These are phyloP conservation scores for Fissipunctia ypsillon DNA, from an alignment of 2,888 invertebrate species.

Conservation along the genomic window DNA sequence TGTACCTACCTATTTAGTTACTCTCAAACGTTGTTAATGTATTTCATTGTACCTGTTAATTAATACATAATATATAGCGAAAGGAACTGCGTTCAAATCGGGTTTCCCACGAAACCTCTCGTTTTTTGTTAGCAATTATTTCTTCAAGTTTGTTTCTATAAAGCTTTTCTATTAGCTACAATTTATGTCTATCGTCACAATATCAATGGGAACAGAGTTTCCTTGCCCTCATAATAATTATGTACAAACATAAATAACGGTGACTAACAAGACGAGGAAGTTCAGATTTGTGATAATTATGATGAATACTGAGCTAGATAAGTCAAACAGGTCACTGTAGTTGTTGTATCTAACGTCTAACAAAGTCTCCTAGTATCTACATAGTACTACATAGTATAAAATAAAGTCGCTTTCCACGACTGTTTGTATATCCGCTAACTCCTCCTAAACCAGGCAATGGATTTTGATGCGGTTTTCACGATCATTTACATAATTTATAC, in stretches of 20 bases:
- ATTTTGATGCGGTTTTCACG: too few species aligned
- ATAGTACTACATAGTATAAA: too few species aligned
- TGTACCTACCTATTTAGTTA: too few species aligned
- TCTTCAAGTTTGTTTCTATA: background rate
- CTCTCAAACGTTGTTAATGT: too few species aligned
- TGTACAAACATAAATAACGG: slow-evolving; percentile 51
- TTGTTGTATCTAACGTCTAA: background rate
- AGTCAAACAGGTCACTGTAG: slow-evolving; percentile 41
- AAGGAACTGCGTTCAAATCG: too few species aligned
- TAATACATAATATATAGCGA: too few species aligned
- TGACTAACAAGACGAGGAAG: slow-evolving; percentile 61
- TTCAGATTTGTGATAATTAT: slow-evolving; percentile 62
- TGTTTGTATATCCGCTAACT: too few species aligned
- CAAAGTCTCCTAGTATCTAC: background rate
- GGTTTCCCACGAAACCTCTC: too few species aligned
- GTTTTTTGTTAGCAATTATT: background rate
- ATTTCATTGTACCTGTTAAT: too few species aligned
- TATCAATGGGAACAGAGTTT: slow-evolving; percentile 24
- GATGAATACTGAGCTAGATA: slow-evolving; percentile 59
- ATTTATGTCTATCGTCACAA: background rate
- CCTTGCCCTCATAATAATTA: slow-evolving; percentile 44
- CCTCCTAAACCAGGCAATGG: too few species aligned
- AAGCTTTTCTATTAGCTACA: background rate
- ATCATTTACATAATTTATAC: too few species aligned
- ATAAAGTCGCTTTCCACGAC: too few species aligned